Conservation (phyloP, 2,113 vertebrate species). For the Girardinichthys multiradiatus region DNA sequence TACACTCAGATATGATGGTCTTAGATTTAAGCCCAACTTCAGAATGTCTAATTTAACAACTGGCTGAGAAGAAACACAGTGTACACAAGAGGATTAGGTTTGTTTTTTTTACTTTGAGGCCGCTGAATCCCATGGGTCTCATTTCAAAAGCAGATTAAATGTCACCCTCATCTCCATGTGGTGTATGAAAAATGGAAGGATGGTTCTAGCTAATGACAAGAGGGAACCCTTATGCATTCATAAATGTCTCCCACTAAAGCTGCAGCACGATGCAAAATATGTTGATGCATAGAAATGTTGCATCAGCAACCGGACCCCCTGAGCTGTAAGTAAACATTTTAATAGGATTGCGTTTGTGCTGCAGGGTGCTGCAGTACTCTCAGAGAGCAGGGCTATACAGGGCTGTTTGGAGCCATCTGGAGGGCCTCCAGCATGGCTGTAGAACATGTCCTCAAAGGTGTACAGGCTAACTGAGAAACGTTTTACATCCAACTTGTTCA, state of each 20-base stretch:
- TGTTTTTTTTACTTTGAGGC: not conserved
- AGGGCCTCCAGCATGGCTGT: not conserved
- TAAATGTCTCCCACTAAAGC: not conserved
- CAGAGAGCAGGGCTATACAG: not conserved
- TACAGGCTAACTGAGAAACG: not conserved
- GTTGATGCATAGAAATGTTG: not conserved
- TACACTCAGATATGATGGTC: too few species aligned
- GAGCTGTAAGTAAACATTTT: conserved; percentile 13
- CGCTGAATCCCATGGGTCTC: not conserved
- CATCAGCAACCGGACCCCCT: not conserved
- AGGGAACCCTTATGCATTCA: not conserved
- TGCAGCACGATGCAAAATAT: not conserved
- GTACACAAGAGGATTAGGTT: too few species aligned
- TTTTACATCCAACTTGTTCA: not conserved
- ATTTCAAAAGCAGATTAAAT: not conserved
- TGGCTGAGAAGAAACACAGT: not conserved
- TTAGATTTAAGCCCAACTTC: not conserved
- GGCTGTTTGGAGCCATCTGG: conserved; percentile 12
- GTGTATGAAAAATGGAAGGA: not conserved
- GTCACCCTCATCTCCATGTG: not conserved
- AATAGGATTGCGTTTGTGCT: not conserved
- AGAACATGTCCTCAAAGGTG: not conserved
- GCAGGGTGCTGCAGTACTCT: not conserved
- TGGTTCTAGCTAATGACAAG: not conserved
- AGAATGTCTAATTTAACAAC: not conserved